Conservation (phyloP, 2,797 vertebrate genomes). For the Pipistrellus kuhlii region DNA sequence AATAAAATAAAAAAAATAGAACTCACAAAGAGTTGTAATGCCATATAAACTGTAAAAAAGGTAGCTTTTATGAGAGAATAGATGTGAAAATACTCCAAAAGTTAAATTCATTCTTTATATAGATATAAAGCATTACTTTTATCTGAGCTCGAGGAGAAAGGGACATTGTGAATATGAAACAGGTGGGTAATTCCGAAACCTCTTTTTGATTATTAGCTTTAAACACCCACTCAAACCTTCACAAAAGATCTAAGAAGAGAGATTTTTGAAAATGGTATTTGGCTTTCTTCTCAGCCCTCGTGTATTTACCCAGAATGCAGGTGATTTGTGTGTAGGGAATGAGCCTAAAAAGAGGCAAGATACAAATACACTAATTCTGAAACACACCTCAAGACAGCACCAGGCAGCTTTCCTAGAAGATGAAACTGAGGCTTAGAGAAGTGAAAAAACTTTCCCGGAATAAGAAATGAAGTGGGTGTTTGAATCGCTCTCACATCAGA, state of each 20-base stretch:
- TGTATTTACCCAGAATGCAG: background rate
- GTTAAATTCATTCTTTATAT: constrained; percentile 29
- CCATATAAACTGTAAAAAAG: background rate
- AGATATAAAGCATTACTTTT: constrained; percentile 27
- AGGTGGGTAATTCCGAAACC: constrained; percentile 48
- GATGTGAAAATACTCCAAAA: background rate
- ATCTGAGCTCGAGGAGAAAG: background rate
- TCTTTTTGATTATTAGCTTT: constrained; percentile 34
- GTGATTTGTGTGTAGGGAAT: background rate
- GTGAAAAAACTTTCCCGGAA: background rate
- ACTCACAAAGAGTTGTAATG: constrained; percentile 21
- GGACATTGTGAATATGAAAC: background rate
- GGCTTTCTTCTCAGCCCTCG: constrained; percentile 35
- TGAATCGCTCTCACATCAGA: constrained; percentile 12
- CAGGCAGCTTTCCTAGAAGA: background rate
- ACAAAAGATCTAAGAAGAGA: constrained; percentile 9
- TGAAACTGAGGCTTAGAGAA: constrained; percentile 27
- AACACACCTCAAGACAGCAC: background rate
- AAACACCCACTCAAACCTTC: constrained; percentile 45
- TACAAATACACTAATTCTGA: background rate
- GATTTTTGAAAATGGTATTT: background rate
- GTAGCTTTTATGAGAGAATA: constrained; percentile 44
- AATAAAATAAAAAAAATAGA: background rate
- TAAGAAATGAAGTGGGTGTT: background rate
- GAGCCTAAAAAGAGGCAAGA: background rate